These are phyloP conservation scores for Mormyrops boulengeri DNA, from an alignment of 2,797 vertebrate genomes.

Conservation along the genomic window DNA sequence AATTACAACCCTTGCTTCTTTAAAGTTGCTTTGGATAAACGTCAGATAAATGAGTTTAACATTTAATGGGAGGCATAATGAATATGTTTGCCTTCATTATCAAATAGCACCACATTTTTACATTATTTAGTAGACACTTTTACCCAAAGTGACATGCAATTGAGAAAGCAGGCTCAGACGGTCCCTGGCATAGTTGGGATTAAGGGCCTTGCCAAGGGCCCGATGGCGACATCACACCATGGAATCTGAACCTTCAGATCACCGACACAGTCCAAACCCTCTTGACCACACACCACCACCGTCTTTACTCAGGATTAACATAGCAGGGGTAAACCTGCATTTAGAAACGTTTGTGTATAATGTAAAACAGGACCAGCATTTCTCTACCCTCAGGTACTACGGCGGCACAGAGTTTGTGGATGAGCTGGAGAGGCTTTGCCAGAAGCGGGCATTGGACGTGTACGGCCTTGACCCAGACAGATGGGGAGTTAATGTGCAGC, in stretches of 20 bases:
- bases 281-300: not conserved
- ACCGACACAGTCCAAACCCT: not conserved
- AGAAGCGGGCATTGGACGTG: slow-evolving; percentile 78
- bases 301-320: not conserved
- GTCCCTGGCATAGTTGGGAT: not conserved
- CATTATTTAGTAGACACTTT: not conserved
- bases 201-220: not conserved
- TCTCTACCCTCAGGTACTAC: slow-evolving; percentile 73
- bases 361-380: not conserved
- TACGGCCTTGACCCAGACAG: slow-evolving; percentile 74
- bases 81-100: not conserved
- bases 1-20: not conserved
- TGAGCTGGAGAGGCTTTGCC: slow-evolving; percentile 84
- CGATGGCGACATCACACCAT: not conserved
- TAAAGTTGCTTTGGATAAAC: not conserved
- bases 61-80: not conserved
- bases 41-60: not conserved
- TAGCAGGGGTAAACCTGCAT: not conserved
- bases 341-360: not conserved
- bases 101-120: not conserved
- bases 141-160: not conserved
- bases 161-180: not conserved
- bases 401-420: slow-evolving; percentile 90
- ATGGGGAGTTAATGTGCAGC: slow-evolving; percentile 95
- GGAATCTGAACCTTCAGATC: not conserved